phyloP scores from a whole-genome alignment of 2,888 invertebrate species.

The Teinopalpus imperialis region DNA sequence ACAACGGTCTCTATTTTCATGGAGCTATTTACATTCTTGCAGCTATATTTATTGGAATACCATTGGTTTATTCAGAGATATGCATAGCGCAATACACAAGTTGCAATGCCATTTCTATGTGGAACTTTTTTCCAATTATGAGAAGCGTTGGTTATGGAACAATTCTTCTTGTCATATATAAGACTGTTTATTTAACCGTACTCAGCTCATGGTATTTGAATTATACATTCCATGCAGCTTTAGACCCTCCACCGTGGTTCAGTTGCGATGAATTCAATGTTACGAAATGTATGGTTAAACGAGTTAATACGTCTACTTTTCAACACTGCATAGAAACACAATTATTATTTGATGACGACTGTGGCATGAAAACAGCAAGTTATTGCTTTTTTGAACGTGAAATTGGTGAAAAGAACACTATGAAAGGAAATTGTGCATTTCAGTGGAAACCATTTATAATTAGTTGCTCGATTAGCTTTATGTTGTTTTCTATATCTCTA shows the following conservation, averaged over 20 bases:
- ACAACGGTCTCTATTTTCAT: conserved; percentile 55
- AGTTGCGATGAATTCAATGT: conserved; percentile 54
- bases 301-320: conserved; percentile 58
- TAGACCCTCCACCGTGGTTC: conserved; percentile 65
- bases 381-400: conserved; percentile 59
- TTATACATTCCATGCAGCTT: conserved; percentile 55
- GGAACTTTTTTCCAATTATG: conserved; percentile 66
- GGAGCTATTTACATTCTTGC: conserved; percentile 43
- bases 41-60: conserved; percentile 61
- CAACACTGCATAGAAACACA: conserved; percentile 69
- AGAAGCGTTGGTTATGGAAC: conserved; percentile 56
- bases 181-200: conserved; percentile 51
- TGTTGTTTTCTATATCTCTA: conserved; percentile 53
- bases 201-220: conserved; percentile 60
- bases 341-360: conserved; percentile 55
- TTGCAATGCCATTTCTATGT: conserved; percentile 54
- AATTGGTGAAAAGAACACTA: conserved; percentile 55
- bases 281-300: conserved; percentile 65
- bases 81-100: conserved; percentile 68
- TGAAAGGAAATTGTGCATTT: conserved; percentile 39
- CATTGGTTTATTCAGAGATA: conserved; percentile 67
- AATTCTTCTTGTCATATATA: conserved; percentile 51
- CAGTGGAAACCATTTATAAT: conserved; percentile 54
- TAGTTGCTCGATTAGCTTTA: conserved; percentile 37
- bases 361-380: conserved; percentile 66